A percentile compares a stretch with the other conserved stretches of the same genome.
Evolutionary conservation across 2,113 vertebrate genomes (phyloP).

Genomic region (Chrysochloris asiatica): DNA sequence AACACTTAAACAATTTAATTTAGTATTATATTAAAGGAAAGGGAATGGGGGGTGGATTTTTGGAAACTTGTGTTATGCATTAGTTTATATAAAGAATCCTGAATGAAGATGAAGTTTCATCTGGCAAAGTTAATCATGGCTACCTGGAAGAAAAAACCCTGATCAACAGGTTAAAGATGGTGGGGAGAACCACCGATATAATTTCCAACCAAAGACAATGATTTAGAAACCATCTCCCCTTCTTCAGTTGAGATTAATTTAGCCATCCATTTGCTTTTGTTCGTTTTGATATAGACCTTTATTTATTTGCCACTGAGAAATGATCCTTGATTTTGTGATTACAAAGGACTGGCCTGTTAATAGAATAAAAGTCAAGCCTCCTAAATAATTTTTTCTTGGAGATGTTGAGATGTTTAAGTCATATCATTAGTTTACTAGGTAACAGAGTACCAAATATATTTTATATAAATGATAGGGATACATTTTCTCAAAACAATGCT

Average conservation of each 20-base stretch:
- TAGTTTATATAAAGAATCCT: conserved; percentile 29
- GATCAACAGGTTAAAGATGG: too few species aligned
- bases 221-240: background rate
- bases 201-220: background rate
- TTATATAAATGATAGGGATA: background rate
- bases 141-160: too few species aligned
- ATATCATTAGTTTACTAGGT: background rate
- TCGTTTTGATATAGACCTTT: background rate
- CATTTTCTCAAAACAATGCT: background rate
- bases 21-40: conserved; percentile 23
- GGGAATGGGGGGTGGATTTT: background rate
- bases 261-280: background rate
- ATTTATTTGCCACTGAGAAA: background rate
- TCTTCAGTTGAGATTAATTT: background rate
- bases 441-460: background rate
- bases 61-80: background rate
- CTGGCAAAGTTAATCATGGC: too few species aligned
- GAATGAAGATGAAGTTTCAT: too few species aligned
- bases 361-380: background rate
- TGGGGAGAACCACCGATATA: background rate
- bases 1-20: background rate
- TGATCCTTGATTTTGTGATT: background rate
- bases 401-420: background rate
- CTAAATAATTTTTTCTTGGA: background rate
- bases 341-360: background rate